Evolutionary conservation across 2,113 vertebrate genomes (phyloP).

Genomic region (Nettapus auritus): DNA sequence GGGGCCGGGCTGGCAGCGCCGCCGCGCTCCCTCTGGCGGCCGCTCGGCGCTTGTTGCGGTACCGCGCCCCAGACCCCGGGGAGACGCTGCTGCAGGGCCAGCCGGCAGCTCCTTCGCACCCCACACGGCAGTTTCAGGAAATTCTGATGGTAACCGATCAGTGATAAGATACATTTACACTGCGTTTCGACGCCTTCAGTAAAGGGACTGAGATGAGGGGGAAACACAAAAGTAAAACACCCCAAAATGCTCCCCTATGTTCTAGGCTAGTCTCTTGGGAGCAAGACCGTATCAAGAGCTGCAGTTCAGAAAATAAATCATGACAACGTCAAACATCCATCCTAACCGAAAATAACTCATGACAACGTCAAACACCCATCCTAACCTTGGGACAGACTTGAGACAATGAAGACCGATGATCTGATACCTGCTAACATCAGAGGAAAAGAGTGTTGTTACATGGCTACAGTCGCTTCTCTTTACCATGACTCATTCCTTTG

Average conservation of each 20-base stretch:
- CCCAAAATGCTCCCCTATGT: background rate
- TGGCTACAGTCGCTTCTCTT: background rate
- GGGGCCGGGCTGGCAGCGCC: background rate
- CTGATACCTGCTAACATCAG: background rate
- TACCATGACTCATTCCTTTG: background rate
- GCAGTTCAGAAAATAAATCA: background rate
- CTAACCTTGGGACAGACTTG: background rate
- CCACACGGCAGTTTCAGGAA: accelerated
- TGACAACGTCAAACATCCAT: too few species aligned
- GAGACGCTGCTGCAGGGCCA: too few species aligned
- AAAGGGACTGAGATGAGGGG: background rate
- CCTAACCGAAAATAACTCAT: background rate
- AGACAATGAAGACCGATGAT: background rate
- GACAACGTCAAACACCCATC: too few species aligned
- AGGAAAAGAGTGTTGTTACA: background rate
- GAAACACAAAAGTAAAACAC: background rate
- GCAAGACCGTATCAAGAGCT: background rate
- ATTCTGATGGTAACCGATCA: too few species aligned
- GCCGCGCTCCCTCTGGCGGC: background rate
- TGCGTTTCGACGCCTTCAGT: accelerated
- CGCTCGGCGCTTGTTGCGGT: accelerated
- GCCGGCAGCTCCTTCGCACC: accelerated
- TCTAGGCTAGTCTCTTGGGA: background rate
- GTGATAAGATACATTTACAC: background rate
- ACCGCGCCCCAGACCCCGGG: accelerated